Evolutionary conservation across 1,140 invertebrate genomes (phyloP), one percentile per base, ranked within the genome.

Genomic region (Drosophila hydei): DNA sequence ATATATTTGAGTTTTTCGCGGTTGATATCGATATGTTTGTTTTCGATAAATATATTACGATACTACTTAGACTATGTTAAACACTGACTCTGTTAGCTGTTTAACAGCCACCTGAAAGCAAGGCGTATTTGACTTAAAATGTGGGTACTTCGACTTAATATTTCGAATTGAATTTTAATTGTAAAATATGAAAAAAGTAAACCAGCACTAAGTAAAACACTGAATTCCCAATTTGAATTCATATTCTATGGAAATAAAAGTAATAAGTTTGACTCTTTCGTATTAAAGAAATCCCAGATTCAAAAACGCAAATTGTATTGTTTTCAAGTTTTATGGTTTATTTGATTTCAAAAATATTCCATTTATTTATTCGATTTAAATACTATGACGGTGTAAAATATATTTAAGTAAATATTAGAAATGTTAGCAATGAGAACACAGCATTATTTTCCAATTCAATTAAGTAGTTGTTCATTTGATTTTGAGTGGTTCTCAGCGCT

Each of bases 381-480:
- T 8, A 64, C 43, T 56, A 71, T 43, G 25, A 14, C 38, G 4
- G 27, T 60, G 51, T 69, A 33, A 11, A 11, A 33, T 16, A 42
- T 42, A 14, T 50, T 30, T 60, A 48, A 30, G 45, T 51, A 50
- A 56, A 64, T 51, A 56, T 51, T 65, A 16, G 58, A 56, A 64
- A 27, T 51, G 14, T 42, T 33, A 51, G 61, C 68, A 58, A 23
- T 52, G 61, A 71, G 61, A 71, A 71, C 61, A 9, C 38, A 64
- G 23, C 33, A 48, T 40, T 14, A 65, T 3, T 33, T 47, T 30
- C 51, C 33, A 70, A 70, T 70, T 50, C 2, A 21, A 18, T 21
- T 55, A 6, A 56, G 25, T 19, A n/a, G 27, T 18, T 42, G 4
- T 9, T 42, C 14, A 33, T 33, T 50, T 33, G 36, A 6, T 58